Evolutionary conservation across 2,888 invertebrate genomes (phyloP).

Genomic region (Pterostichus madidus): DNA sequence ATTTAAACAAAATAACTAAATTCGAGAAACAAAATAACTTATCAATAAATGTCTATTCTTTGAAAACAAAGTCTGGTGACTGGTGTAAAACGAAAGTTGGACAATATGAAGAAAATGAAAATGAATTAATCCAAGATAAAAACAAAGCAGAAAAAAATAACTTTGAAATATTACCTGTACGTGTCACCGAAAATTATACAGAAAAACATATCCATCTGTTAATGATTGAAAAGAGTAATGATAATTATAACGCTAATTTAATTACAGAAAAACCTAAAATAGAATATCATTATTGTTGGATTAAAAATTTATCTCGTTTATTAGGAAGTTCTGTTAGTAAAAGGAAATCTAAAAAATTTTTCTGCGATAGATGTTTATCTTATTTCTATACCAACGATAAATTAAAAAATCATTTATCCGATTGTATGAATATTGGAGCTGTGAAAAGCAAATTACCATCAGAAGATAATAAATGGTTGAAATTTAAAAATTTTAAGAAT

Average conservation of each 20-base stretch:
- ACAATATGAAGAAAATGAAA: conserved; percentile 47
- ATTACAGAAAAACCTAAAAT: neutral
- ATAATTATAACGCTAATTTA: conserved; percentile 22
- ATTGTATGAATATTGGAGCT: conserved; percentile 33
- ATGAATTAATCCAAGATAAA: conserved; percentile 49
- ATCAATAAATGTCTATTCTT: conserved; percentile 69
- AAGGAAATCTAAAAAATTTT: conserved; percentile 29
- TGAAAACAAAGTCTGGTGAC: conserved; percentile 60
- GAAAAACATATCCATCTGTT: conserved; percentile 42
- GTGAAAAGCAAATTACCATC: conserved; percentile 42
- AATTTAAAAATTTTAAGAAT: conserved; percentile 49
- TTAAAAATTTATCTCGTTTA: conserved; percentile 64
- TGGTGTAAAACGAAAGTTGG: neutral
- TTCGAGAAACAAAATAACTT: conserved; percentile 69
- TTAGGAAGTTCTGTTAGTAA: conserved; percentile 50
- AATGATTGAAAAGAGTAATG: conserved; percentile 1
- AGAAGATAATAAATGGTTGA: conserved; percentile 37
- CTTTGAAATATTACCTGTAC: conserved; percentile 53
- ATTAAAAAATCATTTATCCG: conserved; percentile 56
- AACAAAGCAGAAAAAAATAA: conserved; percentile 29
- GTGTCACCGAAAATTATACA: conserved; percentile 51
- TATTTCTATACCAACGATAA: neutral
- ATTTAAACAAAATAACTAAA: conserved; percentile 65
- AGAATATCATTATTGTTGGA: conserved; percentile 59
- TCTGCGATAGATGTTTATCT: conserved; percentile 58